Evolutionary conservation across 2,797 vertebrate genomes (phyloP), one percentile per base, ranked within the genome.

Genomic region (Spheniscus humboldti): DNA sequence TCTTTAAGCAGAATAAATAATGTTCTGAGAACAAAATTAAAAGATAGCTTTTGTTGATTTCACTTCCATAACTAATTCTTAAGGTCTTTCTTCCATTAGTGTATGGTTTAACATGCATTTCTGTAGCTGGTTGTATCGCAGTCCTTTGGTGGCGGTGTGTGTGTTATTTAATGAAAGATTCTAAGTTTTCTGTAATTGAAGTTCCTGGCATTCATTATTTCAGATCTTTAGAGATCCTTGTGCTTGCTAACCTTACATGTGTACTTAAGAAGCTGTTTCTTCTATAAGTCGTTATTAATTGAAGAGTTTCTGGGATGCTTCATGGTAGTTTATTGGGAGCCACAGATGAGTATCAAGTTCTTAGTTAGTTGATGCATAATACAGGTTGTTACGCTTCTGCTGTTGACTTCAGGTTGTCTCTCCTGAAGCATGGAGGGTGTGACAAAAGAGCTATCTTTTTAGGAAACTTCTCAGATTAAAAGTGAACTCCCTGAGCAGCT

Each of bases 141-240:
- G 0, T 56, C 22, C 25, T 82, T 89, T 1, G 25, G 7, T 23
- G 50, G 19, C 3, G 11, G 10, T 0, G 2, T 17, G 6, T 10
- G 5, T 55, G 22, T 59, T 74, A 18, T 20, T 89, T 66, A 8
- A 17, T 41, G 33, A 30, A 56, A 75, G 27, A 39, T 60, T 8
- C 25, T 5, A 55, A 78, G 11, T 71, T 86, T 23, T 62, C 22
- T 81, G 52, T 91, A 53, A 33, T 13, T 80, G 28, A 52, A 59
- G 50, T 86, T 82, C 25, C 71, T 94, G 64, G 25, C 52, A 69
- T 83, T 92, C 18, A 5, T 64, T 84, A 4, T 55, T 73, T 55
- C 72, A 43, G 50, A 37, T 72, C 30, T 63, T 71, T 30, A 0
- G 5, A 59, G 19, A 41, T 73, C 39, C 37, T 55, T 28, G 10